phyloP scores from a whole-genome alignment of 2,888 invertebrate genomes.

The Sarcophaga carnaria region DNA sequence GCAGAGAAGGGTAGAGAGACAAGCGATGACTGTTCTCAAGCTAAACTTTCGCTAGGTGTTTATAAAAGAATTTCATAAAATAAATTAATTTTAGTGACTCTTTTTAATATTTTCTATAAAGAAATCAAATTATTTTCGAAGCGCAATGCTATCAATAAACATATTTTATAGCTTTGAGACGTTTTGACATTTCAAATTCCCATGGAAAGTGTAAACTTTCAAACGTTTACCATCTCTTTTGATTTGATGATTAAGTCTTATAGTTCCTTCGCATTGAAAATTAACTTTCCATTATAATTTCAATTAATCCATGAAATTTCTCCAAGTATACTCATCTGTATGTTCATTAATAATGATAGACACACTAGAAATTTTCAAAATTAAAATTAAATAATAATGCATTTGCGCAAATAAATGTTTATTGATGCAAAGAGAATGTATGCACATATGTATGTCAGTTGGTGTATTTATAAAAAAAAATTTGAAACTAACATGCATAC shows the following conservation, averaged over 20 bases:
- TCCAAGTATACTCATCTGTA: not conserved
- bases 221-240: constrained; percentile 1
- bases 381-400: constrained; percentile 28
- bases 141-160: too few relatives aligned
- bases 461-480: not conserved
- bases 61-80: too few relatives aligned
- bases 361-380: constrained; percentile 27
- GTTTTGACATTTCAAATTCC: not conserved
- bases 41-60: too few relatives aligned
- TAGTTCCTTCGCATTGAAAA: not conserved
- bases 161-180: too few relatives aligned
- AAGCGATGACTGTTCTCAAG: too few relatives aligned
- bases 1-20: too few relatives aligned
- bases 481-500: not conserved
- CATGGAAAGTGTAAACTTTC: not conserved
- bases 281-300: constrained; percentile 5
- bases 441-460: not conserved
- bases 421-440: not conserved
- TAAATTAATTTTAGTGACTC: too few relatives aligned
- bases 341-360: constrained; percentile 16
- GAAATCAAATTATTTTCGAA: too few relatives aligned
- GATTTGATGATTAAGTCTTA: not conserved
- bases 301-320: constrained; percentile 27
- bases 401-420: constrained; percentile 21
- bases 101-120: too few relatives aligned